These are phyloP conservation scores for Sebastes itinus DNA, from an alignment of 2,797 vertebrate genomes.

Conservation along the genomic window DNA sequence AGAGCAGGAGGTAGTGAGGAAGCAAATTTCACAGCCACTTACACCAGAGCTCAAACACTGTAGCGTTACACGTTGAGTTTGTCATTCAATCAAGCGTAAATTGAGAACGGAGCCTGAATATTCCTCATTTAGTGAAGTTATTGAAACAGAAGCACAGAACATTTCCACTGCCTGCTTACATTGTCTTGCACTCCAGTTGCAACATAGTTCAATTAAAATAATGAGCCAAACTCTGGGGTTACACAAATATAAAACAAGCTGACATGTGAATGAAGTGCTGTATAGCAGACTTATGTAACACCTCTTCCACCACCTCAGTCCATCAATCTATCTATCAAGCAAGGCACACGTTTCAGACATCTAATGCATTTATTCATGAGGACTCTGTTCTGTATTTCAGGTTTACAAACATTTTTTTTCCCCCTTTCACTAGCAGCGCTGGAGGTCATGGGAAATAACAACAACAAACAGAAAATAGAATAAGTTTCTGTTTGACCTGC, in stretches of 20 bases:
- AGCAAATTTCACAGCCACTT: not conserved
- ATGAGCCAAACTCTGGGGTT: not conserved
- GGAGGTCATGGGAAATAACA: not conserved
- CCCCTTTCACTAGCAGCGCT: not conserved
- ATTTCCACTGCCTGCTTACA: not conserved
- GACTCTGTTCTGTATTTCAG: not conserved
- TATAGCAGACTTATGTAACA: not conserved
- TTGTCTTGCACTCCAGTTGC: not conserved
- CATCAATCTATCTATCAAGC: not conserved
- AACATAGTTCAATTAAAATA: not conserved
- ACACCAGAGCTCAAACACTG: not conserved
- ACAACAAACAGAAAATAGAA: not conserved
- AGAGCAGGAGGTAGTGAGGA: not conserved
- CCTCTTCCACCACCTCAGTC: constrained; percentile 9
- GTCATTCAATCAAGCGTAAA: not conserved
- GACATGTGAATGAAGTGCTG: not conserved
- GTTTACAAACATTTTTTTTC: not conserved
- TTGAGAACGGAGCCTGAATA: not conserved
- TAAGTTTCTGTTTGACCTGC: not conserved
- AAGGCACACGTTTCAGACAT: not conserved
- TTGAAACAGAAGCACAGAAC: not conserved
- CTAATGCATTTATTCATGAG: constrained; percentile 26
- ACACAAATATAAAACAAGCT: not conserved
- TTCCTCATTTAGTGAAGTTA: not conserved
- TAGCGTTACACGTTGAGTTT: not conserved